phyloP scores from a whole-genome alignment of 2,888 invertebrate species.

The Tinea trinotella region DNA sequence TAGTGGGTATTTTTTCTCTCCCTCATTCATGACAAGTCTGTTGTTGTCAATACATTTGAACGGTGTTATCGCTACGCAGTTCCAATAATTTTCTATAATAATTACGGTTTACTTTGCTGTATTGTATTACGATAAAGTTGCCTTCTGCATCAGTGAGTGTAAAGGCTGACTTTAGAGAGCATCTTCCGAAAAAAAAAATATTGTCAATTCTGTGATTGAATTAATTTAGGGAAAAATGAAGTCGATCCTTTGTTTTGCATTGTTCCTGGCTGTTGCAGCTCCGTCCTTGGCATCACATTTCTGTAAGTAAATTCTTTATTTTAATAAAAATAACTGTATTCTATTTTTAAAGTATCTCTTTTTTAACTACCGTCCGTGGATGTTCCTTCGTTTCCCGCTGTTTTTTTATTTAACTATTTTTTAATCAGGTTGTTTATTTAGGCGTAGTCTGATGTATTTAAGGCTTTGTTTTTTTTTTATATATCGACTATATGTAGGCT shows the following conservation, averaged over 20 bases:
- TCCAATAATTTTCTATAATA: constrained; percentile 19
- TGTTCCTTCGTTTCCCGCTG: too few relatives aligned
- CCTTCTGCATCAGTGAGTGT: constrained; percentile 95
- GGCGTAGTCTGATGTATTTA: too few relatives aligned
- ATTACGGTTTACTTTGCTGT: not conserved
- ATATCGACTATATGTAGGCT: too few relatives aligned
- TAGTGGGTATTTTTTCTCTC: constrained; percentile 37
- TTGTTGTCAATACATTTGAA: constrained; percentile 54
- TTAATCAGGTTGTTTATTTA: too few relatives aligned
- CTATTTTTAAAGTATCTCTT: not conserved
- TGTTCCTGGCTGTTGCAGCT: constrained; percentile 61
- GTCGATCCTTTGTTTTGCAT: constrained; percentile 59
- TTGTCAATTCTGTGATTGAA: constrained; percentile 26
- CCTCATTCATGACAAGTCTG: constrained; percentile 41
- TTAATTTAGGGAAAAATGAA: constrained; percentile 71
- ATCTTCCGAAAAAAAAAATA: not conserved
- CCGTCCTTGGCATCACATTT: constrained; percentile 69
- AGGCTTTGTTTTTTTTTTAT: too few relatives aligned
- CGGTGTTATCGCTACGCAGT: constrained; percentile 62
- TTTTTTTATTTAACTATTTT: too few relatives aligned
- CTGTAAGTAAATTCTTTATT: constrained; percentile 73
- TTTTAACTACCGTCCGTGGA: too few relatives aligned
- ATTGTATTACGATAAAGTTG: constrained; percentile 39
- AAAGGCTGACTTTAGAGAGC: constrained; percentile 77
- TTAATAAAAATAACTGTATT: constrained; percentile 23